phyloP scores from a whole-genome alignment of 2,888 invertebrate species.

The Noctuana brunneofusca region DNA sequence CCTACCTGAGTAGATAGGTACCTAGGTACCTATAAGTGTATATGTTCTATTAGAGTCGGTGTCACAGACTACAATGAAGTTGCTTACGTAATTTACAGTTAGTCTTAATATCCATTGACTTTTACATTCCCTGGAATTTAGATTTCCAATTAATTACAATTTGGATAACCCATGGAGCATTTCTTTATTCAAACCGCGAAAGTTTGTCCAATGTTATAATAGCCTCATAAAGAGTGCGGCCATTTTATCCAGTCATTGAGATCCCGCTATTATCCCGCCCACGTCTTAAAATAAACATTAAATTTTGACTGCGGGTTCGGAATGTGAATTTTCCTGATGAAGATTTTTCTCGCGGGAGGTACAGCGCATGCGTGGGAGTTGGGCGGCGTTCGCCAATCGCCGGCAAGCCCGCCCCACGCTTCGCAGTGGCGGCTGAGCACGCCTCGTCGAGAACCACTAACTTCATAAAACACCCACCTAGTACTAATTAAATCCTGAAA shows the following conservation, averaged over 20 bases:
- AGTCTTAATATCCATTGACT: not conserved
- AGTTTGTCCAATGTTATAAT: constrained; percentile 18
- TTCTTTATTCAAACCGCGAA: constrained; percentile 4
- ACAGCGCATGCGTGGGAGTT: constrained; percentile 80
- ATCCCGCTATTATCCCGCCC: constrained; percentile 58
- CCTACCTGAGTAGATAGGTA: constrained; percentile 49
- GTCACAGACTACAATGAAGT: not conserved
- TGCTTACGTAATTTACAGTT: not conserved
- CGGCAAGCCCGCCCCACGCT: constrained; percentile 72
- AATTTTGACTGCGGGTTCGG: constrained; percentile 52
- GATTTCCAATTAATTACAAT: not conserved
- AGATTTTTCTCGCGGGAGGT: constrained; percentile 70
- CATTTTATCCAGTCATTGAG: constrained; percentile 49
- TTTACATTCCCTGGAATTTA: not conserved
- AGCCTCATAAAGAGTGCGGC: constrained; percentile 46
- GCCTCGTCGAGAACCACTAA: constrained; percentile 50
- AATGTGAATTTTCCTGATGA: constrained; percentile 63
- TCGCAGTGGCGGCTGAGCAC: constrained; percentile 59
- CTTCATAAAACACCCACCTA: constrained; percentile 46
- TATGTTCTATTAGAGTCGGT: not conserved
- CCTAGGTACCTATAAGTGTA: too few relatives aligned
- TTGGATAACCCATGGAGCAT: not conserved
- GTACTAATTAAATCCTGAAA: constrained; percentile 39
- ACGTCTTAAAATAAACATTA: constrained; percentile 63
- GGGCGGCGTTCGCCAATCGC: constrained; percentile 82